These are phyloP conservation scores for Montipora efflorescens DNA, from an alignment of 64 coral and sea anemone genomes.

Conservation along the genomic window DNA sequence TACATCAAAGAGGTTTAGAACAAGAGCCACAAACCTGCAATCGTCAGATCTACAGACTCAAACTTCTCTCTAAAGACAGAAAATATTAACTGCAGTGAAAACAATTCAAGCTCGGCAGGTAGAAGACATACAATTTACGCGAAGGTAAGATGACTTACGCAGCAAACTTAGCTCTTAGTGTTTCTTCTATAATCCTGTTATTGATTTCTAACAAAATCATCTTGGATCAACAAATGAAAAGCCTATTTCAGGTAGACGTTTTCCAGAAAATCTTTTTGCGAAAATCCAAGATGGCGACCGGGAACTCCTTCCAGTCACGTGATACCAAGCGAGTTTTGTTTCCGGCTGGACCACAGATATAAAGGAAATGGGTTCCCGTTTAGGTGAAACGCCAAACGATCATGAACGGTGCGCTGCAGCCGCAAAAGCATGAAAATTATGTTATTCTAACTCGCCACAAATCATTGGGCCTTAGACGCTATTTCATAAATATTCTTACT, in stretches of 20 bases:
- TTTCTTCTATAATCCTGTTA: constrained; percentile 93
- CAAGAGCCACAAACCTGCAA: constrained; percentile 84
- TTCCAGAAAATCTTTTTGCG: background rate
- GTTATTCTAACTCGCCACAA: too few relatives aligned
- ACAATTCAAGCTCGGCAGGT: too few relatives aligned
- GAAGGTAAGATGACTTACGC: constrained; percentile 66
- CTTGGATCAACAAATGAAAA: constrained; percentile 42
- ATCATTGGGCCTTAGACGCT: too few relatives aligned
- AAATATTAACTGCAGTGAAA: background rate
- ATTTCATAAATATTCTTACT: too few relatives aligned
- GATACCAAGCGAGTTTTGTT: background rate
- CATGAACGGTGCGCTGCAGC: too few relatives aligned
- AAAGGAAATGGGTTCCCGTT: too few relatives aligned
- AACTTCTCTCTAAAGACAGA: constrained; percentile 86
- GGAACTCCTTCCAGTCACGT: constrained; percentile 58
- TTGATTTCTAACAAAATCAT: constrained; percentile 98
- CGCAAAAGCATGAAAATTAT: too few relatives aligned
- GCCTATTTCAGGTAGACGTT: background rate
- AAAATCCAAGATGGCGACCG: constrained; percentile 42
- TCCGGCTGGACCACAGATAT: too few relatives aligned
- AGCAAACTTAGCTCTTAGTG: constrained; percentile 79
- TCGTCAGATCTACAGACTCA: constrained; percentile 92
- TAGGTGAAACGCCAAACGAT: too few relatives aligned
- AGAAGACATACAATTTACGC: too few relatives aligned
- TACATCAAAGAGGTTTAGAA: background rate